Evolutionary conservation across 2,888 invertebrate genomes (phyloP), one percentile per base, ranked within the genome.

Genomic region (Epirrhoe alternata): DNA sequence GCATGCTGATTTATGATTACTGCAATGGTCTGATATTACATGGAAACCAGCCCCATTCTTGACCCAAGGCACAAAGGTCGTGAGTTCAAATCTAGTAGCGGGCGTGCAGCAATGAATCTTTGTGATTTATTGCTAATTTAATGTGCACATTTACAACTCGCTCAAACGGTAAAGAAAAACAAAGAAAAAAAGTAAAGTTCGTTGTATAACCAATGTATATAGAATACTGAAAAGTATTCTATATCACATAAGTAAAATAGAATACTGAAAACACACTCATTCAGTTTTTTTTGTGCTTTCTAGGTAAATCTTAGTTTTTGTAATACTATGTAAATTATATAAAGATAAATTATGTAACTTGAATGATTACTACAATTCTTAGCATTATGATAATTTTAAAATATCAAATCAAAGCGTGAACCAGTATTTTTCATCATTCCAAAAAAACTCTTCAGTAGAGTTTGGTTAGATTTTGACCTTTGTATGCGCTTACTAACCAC

Each of bases 101-200:
- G 51, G 60, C 56, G 56, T 52, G 57, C 61, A 61, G 65, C 56
- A 66, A 66, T 66, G 56, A 66, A 66, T 66, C 66, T 61, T 61
- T 57, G 17, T 61, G 61, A 66, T 66, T 66, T 66, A 66, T n/a
- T n/a, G n/a, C n/a, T n/a, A n/a, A n/a, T n/a, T n/a, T n/a, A n/a
- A n/a, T 61, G 31, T 58, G 50, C 63, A 63, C 59, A 66, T 72
- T 64, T 70, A 66, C 61, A 63, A 66, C 64, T 63, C 59, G 60
- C 57, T 55, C 57, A 60, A 60, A 64, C 35, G 35, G 58, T 62
- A 38, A 66, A 74, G 81, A 64, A 65, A 66, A 61, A 53, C 47
- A 66, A 61, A 52, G 52, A 31, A 57, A 52, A 56, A 35, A n/a
- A 53, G 47, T n/a, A 50, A 62, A 12, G 24, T 56, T 14, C 14